Conservation (phyloP, 1,140 invertebrate genomes). For the Whitmania pigra region DNA sequence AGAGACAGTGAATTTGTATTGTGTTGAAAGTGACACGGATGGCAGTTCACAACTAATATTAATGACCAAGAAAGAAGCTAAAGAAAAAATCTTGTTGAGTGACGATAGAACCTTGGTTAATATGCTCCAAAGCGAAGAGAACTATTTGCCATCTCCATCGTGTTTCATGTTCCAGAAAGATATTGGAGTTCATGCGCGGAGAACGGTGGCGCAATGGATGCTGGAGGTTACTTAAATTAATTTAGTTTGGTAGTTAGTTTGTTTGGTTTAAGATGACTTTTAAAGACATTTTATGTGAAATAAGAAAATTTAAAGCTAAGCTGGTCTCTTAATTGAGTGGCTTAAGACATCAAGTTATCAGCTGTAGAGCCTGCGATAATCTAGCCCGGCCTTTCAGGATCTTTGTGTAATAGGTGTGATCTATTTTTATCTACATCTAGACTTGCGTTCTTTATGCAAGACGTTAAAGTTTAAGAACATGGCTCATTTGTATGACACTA, state of each 20-base stretch:
- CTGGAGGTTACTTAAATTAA: conserved; percentile 56
- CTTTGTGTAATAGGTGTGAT: too few species aligned
- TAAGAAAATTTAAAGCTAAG: background rate
- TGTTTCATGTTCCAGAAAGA: conserved; percentile 76
- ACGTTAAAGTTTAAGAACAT: too few species aligned
- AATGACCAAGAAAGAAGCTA: too few species aligned
- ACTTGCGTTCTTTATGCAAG: too few species aligned
- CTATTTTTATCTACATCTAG: too few species aligned
- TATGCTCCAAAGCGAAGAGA: conserved; percentile 3
- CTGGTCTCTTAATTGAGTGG: background rate
- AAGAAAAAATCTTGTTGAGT: too few species aligned
- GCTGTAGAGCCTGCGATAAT: too few species aligned
- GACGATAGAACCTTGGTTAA: conserved; percentile 7
- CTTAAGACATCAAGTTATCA: background rate
- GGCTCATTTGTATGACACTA: too few species aligned
- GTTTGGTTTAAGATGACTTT: background rate
- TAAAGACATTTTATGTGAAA: background rate
- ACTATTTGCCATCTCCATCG: conserved; percentile 45
- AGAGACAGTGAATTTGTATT: too few species aligned
- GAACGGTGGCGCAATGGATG: conserved; percentile 88
- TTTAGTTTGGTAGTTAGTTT: background rate
- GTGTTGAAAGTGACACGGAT: too few species aligned
- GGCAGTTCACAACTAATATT: too few species aligned
- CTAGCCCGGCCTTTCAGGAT: too few species aligned
- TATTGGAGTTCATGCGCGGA: conserved; percentile 73